A percentile compares a stretch with the other conserved stretches of the same genome.
phyloP scores from a whole-genome alignment of 2,797 vertebrate genomes.

The Tenualosa thibaudeaui region DNA sequence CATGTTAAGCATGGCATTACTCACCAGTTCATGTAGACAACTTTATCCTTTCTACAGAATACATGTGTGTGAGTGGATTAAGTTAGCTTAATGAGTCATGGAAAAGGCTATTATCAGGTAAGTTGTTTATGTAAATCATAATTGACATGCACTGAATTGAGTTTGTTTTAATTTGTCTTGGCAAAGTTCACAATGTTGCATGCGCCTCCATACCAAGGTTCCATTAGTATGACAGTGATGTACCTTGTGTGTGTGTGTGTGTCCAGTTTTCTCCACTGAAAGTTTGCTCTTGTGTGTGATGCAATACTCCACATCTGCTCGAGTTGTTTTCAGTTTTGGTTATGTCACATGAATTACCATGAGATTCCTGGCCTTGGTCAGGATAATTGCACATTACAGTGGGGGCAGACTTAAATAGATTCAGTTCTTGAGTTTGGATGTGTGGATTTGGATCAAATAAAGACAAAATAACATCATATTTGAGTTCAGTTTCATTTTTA shows the following conservation, averaged over 20 bases:
- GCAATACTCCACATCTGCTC: neutral
- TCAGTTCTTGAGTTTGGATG: neutral
- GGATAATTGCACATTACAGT: neutral
- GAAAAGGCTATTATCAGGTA: neutral
- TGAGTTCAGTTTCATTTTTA: conserved; percentile 13
- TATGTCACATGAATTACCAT: neutral
- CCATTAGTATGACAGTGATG: neutral
- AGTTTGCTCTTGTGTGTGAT: neutral
- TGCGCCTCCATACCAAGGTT: neutral
- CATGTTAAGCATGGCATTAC: neutral
- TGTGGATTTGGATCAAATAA: neutral
- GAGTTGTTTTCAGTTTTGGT: neutral
- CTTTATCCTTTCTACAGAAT: neutral
- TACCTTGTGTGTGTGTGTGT: neutral
- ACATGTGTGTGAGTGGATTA: neutral
- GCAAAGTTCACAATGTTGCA: neutral
- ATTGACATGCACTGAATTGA: neutral
- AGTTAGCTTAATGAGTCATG: neutral
- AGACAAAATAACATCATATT: neutral
- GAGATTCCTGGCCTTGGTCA: neutral
- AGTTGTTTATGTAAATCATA: neutral
- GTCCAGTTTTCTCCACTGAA: neutral
- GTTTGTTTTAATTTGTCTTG: neutral
- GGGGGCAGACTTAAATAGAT: neutral
- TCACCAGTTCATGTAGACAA: neutral